Base-by-base conservation (phyloP, 2,113 vertebrate species). In the Amphiprion ocellaris region DNA sequence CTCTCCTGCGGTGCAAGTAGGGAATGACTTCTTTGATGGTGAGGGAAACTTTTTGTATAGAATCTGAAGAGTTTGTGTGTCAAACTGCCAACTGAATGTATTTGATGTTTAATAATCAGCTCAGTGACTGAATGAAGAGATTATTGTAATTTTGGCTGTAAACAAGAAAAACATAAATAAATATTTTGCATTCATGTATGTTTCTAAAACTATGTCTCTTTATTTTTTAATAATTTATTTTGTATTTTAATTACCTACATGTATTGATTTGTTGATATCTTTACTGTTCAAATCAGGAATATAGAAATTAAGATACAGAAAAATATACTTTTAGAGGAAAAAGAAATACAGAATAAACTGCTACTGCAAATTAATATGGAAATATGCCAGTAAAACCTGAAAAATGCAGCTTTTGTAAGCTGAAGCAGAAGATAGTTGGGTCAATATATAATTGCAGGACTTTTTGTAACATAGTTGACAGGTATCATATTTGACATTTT, bases 41-140 rank as follows among this genome's bases (percentile, higher is more conserved):
- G 90, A 95, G 0, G 96, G 97, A 0, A 95, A 95, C 74, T 95
- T 97, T 81, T 83, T 97, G 41, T 97, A 96, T 70, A 92, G 96
- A 87, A 85, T 97, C 44, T 96, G 79, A 95, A n/a, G 6, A 75
- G 4, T 21, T 69, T 15, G 12, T 63, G 23, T 55, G 17, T 69
- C 55, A 21, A 33, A 54, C 26, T 30, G 23, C 44, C 52, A 3
- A 11, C 28, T 72, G 4, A 33, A 1, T 0, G 15, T 73, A 33
- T 64, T 1, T 47, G 50, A 41, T 62, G 0, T 53, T 44, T n/a
- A 9, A 30, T n/a, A 14, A 33, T 46, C 19, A 55, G 10, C 17
- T 33, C 28, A 28, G 8, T 15, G 4, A 21, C 26, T 47, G 14
- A 53, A 23, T 58, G 61, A 30, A 21, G 9, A 33, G 24, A 12